Percentiles rank a stretch among this genome's conserved stretches.
Evolutionary conservation across 2,888 invertebrate species (phyloP).

Genomic region (Lepidonotus clava): DNA sequence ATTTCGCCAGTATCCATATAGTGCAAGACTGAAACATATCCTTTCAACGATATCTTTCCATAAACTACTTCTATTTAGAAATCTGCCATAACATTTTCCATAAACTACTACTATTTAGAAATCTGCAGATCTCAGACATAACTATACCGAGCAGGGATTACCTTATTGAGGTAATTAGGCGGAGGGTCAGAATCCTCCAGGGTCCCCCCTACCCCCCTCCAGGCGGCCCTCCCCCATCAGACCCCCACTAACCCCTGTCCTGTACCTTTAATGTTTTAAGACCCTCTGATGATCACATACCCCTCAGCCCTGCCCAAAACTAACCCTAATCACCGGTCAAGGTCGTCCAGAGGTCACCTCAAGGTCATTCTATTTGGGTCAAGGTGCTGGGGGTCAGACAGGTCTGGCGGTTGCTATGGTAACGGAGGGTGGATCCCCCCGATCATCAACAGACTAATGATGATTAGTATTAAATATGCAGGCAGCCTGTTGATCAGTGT

Average conservation of each 20-base stretch:
- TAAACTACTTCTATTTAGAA: too few relatives aligned
- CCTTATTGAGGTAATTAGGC: neutral
- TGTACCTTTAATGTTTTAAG: constrained; percentile 16
- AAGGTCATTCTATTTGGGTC: constrained; percentile 45
- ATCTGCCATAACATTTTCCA: too few relatives aligned
- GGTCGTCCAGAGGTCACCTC: neutral
- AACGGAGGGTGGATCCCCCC: neutral
- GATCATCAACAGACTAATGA: constrained; percentile 9
- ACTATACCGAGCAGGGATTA: too few relatives aligned
- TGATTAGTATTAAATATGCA: constrained; percentile 50
- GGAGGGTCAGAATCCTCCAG: neutral
- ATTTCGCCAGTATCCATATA: too few relatives aligned
- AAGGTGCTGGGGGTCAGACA: neutral
- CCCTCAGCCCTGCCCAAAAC: neutral
- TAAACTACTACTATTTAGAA: too few relatives aligned
- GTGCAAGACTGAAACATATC: too few relatives aligned
- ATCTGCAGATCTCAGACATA: too few relatives aligned
- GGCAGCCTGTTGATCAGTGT: constrained; percentile 44
- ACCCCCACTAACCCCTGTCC: neutral
- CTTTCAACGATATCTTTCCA: too few relatives aligned
- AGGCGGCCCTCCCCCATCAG: neutral
- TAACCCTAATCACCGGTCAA: constrained; percentile 1
- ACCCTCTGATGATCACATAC: constrained; percentile 8
- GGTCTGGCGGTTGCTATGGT: constrained; percentile 23
- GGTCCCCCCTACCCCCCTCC: constrained; percentile 1